phyloP scores from a whole-genome alignment of 2,113 vertebrate genomes.

The Albula goreensis region DNA sequence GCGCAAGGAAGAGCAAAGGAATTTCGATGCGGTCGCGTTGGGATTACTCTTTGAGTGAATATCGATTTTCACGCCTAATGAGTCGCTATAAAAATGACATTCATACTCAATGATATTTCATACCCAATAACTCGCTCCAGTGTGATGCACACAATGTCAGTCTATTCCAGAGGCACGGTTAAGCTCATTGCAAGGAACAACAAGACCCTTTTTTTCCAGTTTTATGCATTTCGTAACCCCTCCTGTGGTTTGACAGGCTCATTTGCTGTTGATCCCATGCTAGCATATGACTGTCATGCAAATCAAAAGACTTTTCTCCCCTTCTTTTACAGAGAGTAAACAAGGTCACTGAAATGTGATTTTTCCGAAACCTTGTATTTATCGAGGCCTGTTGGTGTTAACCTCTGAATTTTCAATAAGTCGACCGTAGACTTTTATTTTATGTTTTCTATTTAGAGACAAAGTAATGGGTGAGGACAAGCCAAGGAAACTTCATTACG shows the following conservation, averaged over 20 bases:
- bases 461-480: not conserved
- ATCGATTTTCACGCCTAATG: not conserved
- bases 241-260: not conserved
- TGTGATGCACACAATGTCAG: not conserved
- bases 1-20: not conserved
- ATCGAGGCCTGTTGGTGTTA: not conserved
- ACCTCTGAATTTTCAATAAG: not conserved
- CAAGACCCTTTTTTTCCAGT: not conserved
- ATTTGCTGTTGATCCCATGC: not conserved
- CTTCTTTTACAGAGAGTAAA: not conserved
- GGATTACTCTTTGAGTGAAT: not conserved
- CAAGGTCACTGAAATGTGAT: not conserved
- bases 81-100: not conserved
- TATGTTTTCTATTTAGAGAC: too few relatives aligned
- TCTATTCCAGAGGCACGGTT: not conserved
- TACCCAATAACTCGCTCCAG: not conserved
- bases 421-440: not conserved
- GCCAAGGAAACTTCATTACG: too few relatives aligned
- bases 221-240: not conserved
- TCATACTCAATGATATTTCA: not conserved
- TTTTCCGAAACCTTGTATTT: not conserved
- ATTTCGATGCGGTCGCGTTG: not conserved
- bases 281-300: slow-evolving; percentile 7
- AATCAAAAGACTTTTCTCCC: not conserved
- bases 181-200: not conserved